These are phyloP conservation scores for Heliconius eleuchia DNA, from an alignment of 1,140 invertebrate species.

Conservation along the genomic window DNA sequence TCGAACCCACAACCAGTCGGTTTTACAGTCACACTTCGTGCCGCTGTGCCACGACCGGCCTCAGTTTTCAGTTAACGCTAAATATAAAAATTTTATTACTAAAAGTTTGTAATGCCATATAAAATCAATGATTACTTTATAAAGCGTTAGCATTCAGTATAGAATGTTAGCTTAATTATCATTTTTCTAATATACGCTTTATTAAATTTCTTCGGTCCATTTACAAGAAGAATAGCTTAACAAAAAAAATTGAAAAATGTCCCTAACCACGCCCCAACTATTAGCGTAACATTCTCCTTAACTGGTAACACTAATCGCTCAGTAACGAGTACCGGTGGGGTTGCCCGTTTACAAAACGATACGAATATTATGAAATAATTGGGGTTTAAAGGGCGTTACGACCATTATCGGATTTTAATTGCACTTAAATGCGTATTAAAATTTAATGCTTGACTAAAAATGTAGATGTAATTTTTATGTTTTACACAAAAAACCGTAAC, in stretches of 20 bases:
- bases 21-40: too few relatives aligned
- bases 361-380: constrained; percentile 62
- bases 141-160: constrained; percentile 1
- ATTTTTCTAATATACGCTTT: not conserved
- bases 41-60: too few relatives aligned
- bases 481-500: not conserved
- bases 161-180: not conserved
- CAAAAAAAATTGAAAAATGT: constrained; percentile 44
- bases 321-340: constrained; percentile 76
- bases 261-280: constrained; percentile 67
- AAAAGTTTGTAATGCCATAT: not conserved
- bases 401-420: constrained; percentile 39
- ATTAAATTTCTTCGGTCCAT: constrained; percentile 12
- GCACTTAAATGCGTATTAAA: constrained; percentile 29
- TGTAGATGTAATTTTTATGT: not conserved
- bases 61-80: too few relatives aligned
- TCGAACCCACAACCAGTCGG: too few relatives aligned
- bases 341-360: constrained; percentile 55
- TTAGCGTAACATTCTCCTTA: constrained; percentile 72
- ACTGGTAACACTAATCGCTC: constrained; percentile 78
- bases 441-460: constrained; percentile 9
- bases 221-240: constrained; percentile 9
- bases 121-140: not conserved
- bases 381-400: constrained; percentile 42
- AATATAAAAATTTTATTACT: not conserved